Evolutionary conservation across 1,140 invertebrate species (phyloP).

Genomic region (Cyclina sinensis): DNA sequence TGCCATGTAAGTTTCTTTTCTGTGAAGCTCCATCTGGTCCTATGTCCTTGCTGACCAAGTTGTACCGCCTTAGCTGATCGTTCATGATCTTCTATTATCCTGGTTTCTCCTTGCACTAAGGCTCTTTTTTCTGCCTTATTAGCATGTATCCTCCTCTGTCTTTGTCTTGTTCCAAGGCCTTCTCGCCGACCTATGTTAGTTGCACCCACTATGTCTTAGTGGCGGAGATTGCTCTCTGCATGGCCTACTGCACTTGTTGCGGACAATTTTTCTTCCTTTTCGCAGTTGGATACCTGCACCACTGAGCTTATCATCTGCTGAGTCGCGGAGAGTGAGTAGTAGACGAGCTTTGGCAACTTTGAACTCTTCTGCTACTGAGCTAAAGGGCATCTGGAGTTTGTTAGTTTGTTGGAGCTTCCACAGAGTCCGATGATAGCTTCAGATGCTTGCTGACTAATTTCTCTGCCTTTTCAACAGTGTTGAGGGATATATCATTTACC

Average conservation of each 20-base stretch:
- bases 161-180: neutral
- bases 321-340: neutral
- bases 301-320: too few relatives aligned
- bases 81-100: neutral
- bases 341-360: neutral
- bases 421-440: too few relatives aligned
- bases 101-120: neutral
- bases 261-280: too few relatives aligned
- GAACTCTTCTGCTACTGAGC: neutral
- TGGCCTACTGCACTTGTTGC: too few relatives aligned
- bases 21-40: too few relatives aligned
- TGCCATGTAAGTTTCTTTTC: too few relatives aligned
- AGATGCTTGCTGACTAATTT: neutral
- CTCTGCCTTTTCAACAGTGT: constrained; percentile 34
- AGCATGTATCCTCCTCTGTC: neutral
- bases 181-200: neutral
- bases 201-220: neutral
- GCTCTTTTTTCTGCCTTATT: neutral
- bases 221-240: neutral
- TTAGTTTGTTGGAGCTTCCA: too few relatives aligned
- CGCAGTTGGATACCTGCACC: too few relatives aligned
- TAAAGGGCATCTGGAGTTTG: neutral
- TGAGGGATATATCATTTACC: constrained; percentile 30
- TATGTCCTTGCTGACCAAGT: too few relatives aligned
- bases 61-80: too few relatives aligned